These are phyloP conservation scores for Chunga burmeisteri DNA, from an alignment of 2,113 vertebrate genomes.

Conservation along the genomic window DNA sequence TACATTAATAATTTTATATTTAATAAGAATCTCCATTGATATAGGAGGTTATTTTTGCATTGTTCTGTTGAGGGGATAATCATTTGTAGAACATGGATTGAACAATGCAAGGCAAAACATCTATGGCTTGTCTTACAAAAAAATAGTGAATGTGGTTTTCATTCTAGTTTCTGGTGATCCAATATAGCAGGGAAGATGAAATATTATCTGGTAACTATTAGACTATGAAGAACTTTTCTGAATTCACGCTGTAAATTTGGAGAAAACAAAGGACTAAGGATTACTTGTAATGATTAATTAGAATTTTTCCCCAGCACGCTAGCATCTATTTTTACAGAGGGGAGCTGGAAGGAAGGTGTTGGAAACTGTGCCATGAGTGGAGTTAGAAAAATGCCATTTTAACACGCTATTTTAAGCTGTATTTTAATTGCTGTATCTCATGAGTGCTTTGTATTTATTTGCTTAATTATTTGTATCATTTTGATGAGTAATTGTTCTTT, in stretches of 20 bases:
- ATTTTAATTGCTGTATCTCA: background rate
- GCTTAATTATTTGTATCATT: conserved; percentile 3
- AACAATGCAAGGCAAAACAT: background rate
- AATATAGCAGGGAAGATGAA: background rate
- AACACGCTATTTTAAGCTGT: conserved; percentile 5
- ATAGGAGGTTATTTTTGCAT: background rate
- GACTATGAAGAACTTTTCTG: background rate
- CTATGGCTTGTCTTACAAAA: background rate
- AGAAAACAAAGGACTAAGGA: background rate
- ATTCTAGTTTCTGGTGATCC: background rate
- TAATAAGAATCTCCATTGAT: background rate
- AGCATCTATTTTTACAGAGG: background rate
- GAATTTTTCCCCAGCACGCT: background rate
- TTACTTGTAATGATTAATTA: background rate
- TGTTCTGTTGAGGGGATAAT: background rate
- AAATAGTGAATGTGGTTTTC: background rate
- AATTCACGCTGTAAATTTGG: background rate
- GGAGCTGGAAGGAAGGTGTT: background rate
- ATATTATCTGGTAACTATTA: background rate
- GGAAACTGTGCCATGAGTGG: background rate
- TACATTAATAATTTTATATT: background rate
- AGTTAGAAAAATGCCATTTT: conserved; percentile 8
- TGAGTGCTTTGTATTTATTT: background rate
- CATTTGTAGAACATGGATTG: background rate
- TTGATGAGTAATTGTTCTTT: background rate